Evolutionary conservation across 2,888 invertebrate genomes (phyloP).

Genomic region (Saturnia japonica): DNA sequence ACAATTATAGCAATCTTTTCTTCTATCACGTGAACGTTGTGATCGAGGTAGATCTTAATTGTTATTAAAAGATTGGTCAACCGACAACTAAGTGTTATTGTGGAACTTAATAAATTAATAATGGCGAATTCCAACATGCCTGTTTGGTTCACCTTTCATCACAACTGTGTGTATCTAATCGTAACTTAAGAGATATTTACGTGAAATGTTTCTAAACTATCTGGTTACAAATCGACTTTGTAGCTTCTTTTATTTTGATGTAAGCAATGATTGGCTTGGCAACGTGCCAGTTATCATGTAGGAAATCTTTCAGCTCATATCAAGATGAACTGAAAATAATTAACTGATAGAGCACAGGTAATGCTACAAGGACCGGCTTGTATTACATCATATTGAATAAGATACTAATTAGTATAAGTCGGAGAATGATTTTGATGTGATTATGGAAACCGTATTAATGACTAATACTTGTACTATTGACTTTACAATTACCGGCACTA

Average conservation of each 20-base stretch:
- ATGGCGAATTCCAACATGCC: not conserved
- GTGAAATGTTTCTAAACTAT: slow-evolving; percentile 31
- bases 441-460: too few species aligned
- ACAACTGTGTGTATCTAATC: slow-evolving; percentile 23
- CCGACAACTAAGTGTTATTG: too few species aligned
- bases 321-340: not conserved
- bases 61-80: too few species aligned
- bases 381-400: too few species aligned
- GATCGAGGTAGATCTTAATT: too few species aligned
- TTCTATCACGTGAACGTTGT: too few species aligned
- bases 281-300: slow-evolving; percentile 13
- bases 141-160: not conserved
- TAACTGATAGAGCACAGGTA: not conserved
- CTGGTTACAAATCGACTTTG: slow-evolving; percentile 21
- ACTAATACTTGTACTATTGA: too few species aligned
- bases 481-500: too few species aligned
- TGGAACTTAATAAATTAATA: too few species aligned
- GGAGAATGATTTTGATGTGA: too few species aligned
- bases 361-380: not conserved
- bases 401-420: too few species aligned
- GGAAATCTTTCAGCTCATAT: not conserved
- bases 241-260: slow-evolving; percentile 20
- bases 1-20: too few species aligned
- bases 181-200: slow-evolving; percentile 24
- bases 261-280: slow-evolving; percentile 11